These are phyloP conservation scores for Coreoperca whiteheadi DNA, from an alignment of 2,113 vertebrate genomes.

Conservation along the genomic window DNA sequence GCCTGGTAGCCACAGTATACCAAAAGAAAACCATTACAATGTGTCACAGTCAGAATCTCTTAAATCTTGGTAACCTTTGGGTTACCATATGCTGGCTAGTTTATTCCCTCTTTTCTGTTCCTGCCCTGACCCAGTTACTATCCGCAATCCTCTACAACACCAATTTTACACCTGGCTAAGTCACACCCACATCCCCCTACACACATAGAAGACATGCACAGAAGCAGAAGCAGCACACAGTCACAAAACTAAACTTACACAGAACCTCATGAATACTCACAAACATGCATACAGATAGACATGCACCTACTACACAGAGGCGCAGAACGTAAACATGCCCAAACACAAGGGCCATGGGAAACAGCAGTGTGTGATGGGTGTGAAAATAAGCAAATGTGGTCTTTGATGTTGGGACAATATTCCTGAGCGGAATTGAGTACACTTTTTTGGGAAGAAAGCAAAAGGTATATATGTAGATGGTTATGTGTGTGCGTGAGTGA, in stretches of 20 bases:
- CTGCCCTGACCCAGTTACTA: constrained; percentile 71
- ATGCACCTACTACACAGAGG: constrained; percentile 17
- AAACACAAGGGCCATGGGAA: constrained; percentile 54
- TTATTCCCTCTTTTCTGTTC: constrained; percentile 39
- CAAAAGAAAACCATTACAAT: not conserved
- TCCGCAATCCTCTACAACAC: constrained; percentile 61
- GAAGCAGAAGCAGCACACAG: constrained; percentile 13
- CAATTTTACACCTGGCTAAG: constrained; percentile 72
- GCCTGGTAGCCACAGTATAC: not conserved
- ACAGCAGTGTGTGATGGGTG: constrained; percentile 63
- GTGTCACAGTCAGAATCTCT: constrained; percentile 15
- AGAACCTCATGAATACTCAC: constrained; percentile 19
- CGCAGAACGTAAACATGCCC: not conserved
- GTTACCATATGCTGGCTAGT: constrained; percentile 20
- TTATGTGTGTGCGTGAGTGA: constrained; percentile 15
- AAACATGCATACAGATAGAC: constrained; percentile 6
- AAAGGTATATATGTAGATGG: constrained; percentile 45
- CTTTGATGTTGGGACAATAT: constrained; percentile 71
- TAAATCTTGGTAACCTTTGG: constrained; percentile 18
- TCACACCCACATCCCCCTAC: constrained; percentile 35
- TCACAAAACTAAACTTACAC: constrained; percentile 26
- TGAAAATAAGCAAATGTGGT: constrained; percentile 69
- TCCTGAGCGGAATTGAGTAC: constrained; percentile 39
- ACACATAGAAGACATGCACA: constrained; percentile 18
- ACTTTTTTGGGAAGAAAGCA: constrained; percentile 9